Base-by-base conservation (phyloP, 2,888 invertebrate genomes). In the Parochlus steinenii region DNA sequence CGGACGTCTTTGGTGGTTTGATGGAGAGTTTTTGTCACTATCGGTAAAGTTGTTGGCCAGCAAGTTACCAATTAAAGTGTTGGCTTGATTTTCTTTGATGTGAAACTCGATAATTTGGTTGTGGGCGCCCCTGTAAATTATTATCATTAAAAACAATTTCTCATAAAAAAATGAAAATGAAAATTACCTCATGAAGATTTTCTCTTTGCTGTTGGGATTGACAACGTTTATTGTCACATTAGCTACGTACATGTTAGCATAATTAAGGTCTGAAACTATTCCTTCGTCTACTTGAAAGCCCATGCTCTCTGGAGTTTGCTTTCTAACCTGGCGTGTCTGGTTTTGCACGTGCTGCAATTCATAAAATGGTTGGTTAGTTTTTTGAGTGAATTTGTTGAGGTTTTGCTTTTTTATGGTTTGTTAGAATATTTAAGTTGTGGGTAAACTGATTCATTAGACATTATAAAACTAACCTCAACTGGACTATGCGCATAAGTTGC, bases 171-270 rank as follows among this genome's bases (percentile, higher is more conserved):
- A 41, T 34, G 43, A 41, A 40, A 39, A 16, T 29, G 40, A 41
- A 51, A 57, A 69, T 57, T 54, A 69, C 69, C 69, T 74, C 48
- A 72, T 64, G 39, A 76, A 61, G 40, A 73, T 64, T 40, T 70
- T 71, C 54, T 69, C 68, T 41, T 76, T 71, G 47, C 78, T 76
- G 41, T 75, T 71, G 0, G 77, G 75, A 53, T 76, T 75, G 0
- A 85, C 83, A 7, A 86, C 73, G 46, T 83, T 82, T 32, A 86
- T 74, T 6, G 83, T 82, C 1, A 86, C 74, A 47, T 86, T 85
- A 2, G 87, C 86, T 5, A 77, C 68, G 12, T 24, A 36, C 36
- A 36, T 36, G 23, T 27, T 36, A 3, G 30, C 23, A 5, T 30
- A 36, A 30, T 36, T 36, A 16, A 36, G 17, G 14, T 36, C 36